Evolutionary conservation across 2,797 vertebrate genomes (phyloP).

Genomic region (Tokudaia tokunoshimensis): DNA sequence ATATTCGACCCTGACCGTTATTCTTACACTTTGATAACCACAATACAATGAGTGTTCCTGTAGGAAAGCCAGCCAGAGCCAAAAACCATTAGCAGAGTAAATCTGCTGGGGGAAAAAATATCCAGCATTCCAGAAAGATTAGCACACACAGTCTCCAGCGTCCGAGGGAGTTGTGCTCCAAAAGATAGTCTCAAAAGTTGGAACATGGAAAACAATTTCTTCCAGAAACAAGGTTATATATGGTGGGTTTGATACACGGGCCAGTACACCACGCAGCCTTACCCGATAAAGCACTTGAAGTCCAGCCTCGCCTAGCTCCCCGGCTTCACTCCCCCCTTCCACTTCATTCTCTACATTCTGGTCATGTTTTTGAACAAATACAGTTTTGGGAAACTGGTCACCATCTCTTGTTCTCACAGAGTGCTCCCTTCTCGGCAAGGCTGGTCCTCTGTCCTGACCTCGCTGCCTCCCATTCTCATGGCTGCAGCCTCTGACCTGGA

Average conservation of each 20-base stretch:
- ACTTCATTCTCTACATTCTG: neutral
- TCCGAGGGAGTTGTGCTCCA: slow-evolving; percentile 70
- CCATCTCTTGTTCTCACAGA: neutral
- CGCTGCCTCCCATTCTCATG: neutral
- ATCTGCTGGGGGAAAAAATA: slow-evolving; percentile 77
- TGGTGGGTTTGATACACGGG: slow-evolving; percentile 68
- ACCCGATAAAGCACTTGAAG: slow-evolving; percentile 9
- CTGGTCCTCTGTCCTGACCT: neutral
- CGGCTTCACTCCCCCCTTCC: neutral
- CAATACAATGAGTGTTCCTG: slow-evolving; percentile 80
- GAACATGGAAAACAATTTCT: slow-evolving; percentile 68
- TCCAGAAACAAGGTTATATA: slow-evolving; percentile 81
- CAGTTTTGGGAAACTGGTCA: neutral
- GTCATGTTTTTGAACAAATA: neutral
- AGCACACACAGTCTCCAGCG: slow-evolving; percentile 76
- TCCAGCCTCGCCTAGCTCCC: neutral
- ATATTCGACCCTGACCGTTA: slow-evolving; percentile 36
- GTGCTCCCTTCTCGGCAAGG: neutral
- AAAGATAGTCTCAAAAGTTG: slow-evolving; percentile 75
- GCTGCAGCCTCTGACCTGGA: neutral
- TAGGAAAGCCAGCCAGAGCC: slow-evolving; percentile 68
- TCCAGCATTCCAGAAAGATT: slow-evolving; percentile 84
- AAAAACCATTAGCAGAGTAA: slow-evolving; percentile 80
- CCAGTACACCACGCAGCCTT: neutral
- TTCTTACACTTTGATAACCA: slow-evolving; percentile 65